Evolutionary conservation across 1,140 invertebrate genomes (phyloP).

Genomic region (Hestina assimilis): DNA sequence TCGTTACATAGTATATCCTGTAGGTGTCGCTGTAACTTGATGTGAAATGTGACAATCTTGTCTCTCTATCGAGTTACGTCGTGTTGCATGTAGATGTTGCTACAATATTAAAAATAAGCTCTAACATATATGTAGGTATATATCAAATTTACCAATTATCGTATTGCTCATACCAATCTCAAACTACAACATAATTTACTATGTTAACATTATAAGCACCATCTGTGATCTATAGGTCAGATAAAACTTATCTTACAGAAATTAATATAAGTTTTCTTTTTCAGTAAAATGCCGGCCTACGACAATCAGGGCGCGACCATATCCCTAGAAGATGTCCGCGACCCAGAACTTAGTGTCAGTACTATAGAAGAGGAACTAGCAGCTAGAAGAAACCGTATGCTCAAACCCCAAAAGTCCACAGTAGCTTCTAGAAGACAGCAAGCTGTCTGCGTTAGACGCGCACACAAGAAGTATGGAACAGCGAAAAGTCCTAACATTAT

Average conservation of each 20-base stretch:
- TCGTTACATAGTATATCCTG: too few relatives aligned
- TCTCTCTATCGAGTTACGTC: too few relatives aligned
- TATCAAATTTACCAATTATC: too few relatives aligned
- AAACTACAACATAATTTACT: too few relatives aligned
- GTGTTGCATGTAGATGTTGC: too few relatives aligned
- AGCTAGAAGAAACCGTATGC: conserved; percentile 55
- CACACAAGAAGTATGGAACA: conserved; percentile 91
- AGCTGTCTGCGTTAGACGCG: conserved; percentile 88
- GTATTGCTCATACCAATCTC: too few relatives aligned
- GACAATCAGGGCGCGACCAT: conserved; percentile 69
- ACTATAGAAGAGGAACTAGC: conserved; percentile 53
- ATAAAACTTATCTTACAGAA: neutral
- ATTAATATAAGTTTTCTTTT: conserved; percentile 17
- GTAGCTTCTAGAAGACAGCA: conserved; percentile 85
- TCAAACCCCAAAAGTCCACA: conserved; percentile 84
- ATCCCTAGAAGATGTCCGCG: conserved; percentile 64
- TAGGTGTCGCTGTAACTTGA: too few relatives aligned
- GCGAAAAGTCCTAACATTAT: conserved; percentile 91
- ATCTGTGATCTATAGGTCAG: neutral
- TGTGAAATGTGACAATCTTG: too few relatives aligned
- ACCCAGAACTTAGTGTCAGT: conserved; percentile 32
- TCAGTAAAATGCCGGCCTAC: conserved; percentile 65
- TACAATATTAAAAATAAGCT: too few relatives aligned
- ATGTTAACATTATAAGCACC: too few relatives aligned
- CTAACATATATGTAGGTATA: too few relatives aligned